Evolutionary conservation across 2,797 vertebrate genomes (phyloP).

Genomic region (Tolypeutes matacus): DNA sequence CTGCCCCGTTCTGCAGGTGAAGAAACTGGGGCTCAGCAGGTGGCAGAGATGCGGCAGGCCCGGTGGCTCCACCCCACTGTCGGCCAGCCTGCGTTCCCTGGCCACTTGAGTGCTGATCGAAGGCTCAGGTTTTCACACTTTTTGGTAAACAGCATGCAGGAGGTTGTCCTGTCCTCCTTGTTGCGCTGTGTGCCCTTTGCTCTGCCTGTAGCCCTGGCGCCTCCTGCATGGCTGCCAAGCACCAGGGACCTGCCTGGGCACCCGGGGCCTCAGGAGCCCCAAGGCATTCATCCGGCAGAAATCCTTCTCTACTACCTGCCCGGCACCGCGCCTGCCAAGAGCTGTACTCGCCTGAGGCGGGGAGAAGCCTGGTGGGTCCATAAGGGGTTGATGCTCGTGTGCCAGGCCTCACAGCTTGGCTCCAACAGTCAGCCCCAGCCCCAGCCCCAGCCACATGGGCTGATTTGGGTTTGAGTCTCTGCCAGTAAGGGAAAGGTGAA

Average conservation of each 20-base stretch:
- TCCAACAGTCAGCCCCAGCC: not conserved
- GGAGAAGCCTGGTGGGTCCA: not conserved
- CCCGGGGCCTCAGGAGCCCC: not conserved
- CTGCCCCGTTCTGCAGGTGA: not conserved
- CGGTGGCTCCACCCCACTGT: not conserved
- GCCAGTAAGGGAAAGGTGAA: not conserved
- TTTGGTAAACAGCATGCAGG: not conserved
- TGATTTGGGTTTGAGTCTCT: not conserved
- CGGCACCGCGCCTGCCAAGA: not conserved
- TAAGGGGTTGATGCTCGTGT: not conserved
- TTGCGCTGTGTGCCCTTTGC: not conserved
- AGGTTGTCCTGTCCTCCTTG: not conserved
- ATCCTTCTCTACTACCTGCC: not conserved
- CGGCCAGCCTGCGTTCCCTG: not conserved
- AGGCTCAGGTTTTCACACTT: not conserved
- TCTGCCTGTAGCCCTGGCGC: too few species aligned
- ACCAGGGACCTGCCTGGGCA: not conserved
- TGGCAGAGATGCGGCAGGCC: not conserved
- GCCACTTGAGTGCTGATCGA: not conserved
- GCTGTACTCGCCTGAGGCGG: not conserved
- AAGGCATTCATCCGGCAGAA: not conserved
- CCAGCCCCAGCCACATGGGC: not conserved
- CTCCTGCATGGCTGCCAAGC: not conserved
- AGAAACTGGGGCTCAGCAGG: not conserved
- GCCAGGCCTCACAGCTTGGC: not conserved